Evolutionary conservation across 2,888 invertebrate species (phyloP).

Genomic region (Caenorhabditis parvicauda): DNA sequence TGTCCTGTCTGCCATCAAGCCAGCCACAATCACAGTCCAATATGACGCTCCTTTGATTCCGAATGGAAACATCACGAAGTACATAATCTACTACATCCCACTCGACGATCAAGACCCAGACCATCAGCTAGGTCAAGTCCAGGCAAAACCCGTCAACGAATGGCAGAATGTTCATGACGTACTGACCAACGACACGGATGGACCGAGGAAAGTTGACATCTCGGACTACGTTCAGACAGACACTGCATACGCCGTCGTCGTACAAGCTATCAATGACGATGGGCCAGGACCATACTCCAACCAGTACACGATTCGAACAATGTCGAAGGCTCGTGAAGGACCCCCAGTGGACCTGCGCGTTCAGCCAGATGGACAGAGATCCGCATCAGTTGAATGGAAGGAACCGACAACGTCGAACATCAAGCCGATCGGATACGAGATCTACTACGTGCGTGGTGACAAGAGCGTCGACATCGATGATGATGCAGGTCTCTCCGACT

Average conservation of each 20-base stretch:
- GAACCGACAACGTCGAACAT: conserved; percentile 49
- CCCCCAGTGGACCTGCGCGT: conserved; percentile 58
- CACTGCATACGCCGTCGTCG: conserved; percentile 59
- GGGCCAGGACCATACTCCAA: conserved; percentile 61
- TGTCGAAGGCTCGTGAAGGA: conserved; percentile 57
- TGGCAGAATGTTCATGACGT: conserved; percentile 54
- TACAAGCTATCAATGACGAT: conserved; percentile 61
- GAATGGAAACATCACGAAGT: conserved; percentile 59
- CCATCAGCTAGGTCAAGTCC: conserved; percentile 59
- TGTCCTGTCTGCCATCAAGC: conserved; percentile 50
- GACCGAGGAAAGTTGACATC: conserved; percentile 36
- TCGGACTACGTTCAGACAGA: conserved; percentile 56
- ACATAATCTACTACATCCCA: conserved; percentile 61
- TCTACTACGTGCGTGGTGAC: conserved; percentile 58
- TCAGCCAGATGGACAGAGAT: conserved; percentile 54
- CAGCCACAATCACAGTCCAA: conserved; percentile 52
- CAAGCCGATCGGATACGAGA: conserved; percentile 53
- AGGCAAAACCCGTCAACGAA: conserved; percentile 54
- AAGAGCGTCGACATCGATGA: conserved; percentile 60
- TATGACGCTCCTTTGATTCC: conserved; percentile 58
- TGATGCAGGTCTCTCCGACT: conserved; percentile 41
- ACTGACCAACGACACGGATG: conserved; percentile 30
- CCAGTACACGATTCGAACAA: conserved; percentile 56
- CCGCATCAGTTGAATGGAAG: conserved; percentile 55
- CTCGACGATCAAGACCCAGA: conserved; percentile 57